Conservation (phyloP, 2,113 vertebrate genomes). For the Gasterosteus aculeatus region DNA sequence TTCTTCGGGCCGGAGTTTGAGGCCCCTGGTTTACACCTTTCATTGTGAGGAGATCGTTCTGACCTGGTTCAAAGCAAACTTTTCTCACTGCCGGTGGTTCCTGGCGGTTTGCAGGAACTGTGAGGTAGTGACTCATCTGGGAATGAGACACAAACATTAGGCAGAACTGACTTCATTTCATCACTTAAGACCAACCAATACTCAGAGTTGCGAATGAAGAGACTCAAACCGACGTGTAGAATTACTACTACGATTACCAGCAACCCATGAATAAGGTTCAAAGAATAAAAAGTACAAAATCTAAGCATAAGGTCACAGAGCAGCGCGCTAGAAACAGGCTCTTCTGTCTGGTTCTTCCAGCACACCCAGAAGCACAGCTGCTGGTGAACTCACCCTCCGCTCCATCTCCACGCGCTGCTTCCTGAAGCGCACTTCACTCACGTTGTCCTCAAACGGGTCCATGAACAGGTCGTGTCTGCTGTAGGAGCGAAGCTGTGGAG, state of each 20-base stretch:
- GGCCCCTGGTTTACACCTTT: background rate
- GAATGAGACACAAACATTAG: background rate
- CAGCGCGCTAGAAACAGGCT: background rate
- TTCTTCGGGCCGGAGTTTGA: background rate
- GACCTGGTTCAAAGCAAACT: slow-evolving; percentile 89
- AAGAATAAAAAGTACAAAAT: background rate
- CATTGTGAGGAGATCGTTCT: background rate
- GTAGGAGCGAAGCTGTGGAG: slow-evolving; percentile 89
- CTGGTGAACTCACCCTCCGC: slow-evolving; percentile 74
- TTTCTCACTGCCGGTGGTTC: slow-evolving; percentile 86
- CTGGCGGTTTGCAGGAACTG: slow-evolving; percentile 85
- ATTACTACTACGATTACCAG: background rate
- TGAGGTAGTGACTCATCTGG: slow-evolving; percentile 91
- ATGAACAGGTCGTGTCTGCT: slow-evolving; percentile 91
- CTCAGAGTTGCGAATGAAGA: background rate
- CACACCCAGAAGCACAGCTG: background rate
- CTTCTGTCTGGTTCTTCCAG: background rate
- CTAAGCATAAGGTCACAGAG: background rate
- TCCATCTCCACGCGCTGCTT: slow-evolving; percentile 88
- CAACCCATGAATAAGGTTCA: background rate
- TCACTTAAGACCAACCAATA: background rate
- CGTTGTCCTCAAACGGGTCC: slow-evolving; percentile 88
- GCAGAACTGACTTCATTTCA: background rate
- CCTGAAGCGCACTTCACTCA: slow-evolving; percentile 89
- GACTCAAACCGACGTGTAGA: background rate